Evolutionary conservation across 2,888 invertebrate species (phyloP).

Genomic region (Lepidocyrtinus sp.): DNA sequence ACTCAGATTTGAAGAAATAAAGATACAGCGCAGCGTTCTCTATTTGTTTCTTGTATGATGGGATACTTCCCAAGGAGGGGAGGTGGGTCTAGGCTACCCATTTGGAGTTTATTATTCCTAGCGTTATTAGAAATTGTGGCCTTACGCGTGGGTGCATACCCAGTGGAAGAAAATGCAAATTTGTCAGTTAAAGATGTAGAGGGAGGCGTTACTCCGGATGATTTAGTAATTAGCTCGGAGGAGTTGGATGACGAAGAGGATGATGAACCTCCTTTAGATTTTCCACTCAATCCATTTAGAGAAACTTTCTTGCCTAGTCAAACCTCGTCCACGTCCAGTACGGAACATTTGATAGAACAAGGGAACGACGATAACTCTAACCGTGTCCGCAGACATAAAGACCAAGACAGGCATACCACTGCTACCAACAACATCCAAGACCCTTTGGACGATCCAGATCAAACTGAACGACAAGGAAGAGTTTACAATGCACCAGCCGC

Average conservation of each 20-base stretch:
- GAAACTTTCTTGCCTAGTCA: conserved; percentile 20
- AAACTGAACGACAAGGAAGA: conserved; percentile 19
- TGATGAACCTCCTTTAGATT: neutral
- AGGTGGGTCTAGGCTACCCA: conserved; percentile 33
- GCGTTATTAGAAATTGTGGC: conserved; percentile 30
- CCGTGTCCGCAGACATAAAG: neutral
- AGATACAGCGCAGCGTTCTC: neutral
- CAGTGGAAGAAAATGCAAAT: neutral
- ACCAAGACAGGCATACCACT: neutral
- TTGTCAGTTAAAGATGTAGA: conserved; percentile 8
- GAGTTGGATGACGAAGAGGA: conserved; percentile 33
- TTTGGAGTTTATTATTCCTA: conserved; percentile 40
- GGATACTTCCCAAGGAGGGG: conserved; percentile 29
- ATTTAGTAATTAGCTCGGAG: conserved; percentile 39
- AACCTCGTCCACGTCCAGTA: neutral
- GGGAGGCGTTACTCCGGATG: conserved; percentile 20
- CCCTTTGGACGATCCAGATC: neutral
- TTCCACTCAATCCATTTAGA: neutral
- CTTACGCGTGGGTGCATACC: conserved; percentile 33
- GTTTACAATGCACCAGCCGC: conserved; percentile 13
- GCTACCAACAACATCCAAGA: neutral
- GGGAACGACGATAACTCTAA: neutral
- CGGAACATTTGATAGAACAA: neutral
- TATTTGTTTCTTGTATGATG: conserved; percentile 45
- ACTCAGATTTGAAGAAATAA: neutral